phyloP scores from a whole-genome alignment of 2,113 vertebrate genomes.

The Petaurus breviceps region DNA sequence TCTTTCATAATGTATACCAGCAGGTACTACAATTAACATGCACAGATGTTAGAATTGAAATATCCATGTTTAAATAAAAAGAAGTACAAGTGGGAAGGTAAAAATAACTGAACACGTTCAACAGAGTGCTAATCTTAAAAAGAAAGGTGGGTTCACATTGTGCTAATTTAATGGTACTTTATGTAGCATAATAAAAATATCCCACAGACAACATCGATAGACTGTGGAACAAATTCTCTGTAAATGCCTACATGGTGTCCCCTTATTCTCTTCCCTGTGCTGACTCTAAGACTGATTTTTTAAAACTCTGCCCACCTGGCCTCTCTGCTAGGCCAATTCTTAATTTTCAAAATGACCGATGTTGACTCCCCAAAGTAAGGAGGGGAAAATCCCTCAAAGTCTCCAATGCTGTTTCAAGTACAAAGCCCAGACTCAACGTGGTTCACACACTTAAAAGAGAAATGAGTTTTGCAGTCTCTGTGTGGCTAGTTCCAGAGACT shows the following conservation, averaged over 20 bases:
- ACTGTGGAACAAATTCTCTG: slow-evolving; percentile 24
- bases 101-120: slow-evolving; percentile 47
- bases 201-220: slow-evolving; percentile 20
- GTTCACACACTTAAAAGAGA: slow-evolving; percentile 17
- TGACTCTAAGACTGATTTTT: slow-evolving; percentile 42
- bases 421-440: not conserved
- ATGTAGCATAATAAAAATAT: slow-evolving; percentile 50
- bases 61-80: slow-evolving; percentile 60
- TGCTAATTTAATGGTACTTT: slow-evolving; percentile 62
- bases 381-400: slow-evolving; percentile 14
- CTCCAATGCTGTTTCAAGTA: slow-evolving; percentile 32
- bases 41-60: slow-evolving; percentile 69
- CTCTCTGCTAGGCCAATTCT: not conserved
- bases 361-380: not conserved
- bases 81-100: slow-evolving; percentile 38
- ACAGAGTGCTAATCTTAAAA: slow-evolving; percentile 14
- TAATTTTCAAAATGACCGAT: slow-evolving; percentile 17
- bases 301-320: not conserved
- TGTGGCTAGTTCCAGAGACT: slow-evolving; percentile 55
- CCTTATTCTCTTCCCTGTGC: slow-evolving; percentile 18
- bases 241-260: slow-evolving; percentile 31
- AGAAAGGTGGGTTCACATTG: slow-evolving; percentile 10
- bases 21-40: not conserved
- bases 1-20: slow-evolving; percentile 42
- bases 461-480: slow-evolving; percentile 44